Conservation (phyloP, 2,888 invertebrate genomes). For the Nebria brevicollis region DNA sequence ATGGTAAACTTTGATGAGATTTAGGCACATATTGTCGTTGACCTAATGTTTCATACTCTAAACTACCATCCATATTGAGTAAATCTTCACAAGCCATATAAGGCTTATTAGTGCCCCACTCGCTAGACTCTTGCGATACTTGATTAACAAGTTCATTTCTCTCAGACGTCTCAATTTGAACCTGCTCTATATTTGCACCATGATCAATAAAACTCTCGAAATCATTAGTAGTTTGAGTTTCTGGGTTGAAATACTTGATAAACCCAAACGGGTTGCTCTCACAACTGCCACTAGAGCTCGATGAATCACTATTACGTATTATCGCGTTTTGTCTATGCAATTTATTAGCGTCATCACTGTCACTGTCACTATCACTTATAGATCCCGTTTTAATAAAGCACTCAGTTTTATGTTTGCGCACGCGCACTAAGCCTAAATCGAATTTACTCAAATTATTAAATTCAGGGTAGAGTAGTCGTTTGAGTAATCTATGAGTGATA, state of each 20-base stretch:
- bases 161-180: conserved; percentile 50
- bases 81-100: conserved; percentile 77
- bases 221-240: conserved; percentile 58
- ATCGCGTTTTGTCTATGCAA: conserved; percentile 71
- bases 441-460: conserved; percentile 66
- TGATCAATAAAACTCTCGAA: conserved; percentile 67
- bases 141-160: conserved; percentile 57
- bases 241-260: conserved; percentile 71
- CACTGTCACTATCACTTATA: conserved; percentile 61
- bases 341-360: conserved; percentile 60
- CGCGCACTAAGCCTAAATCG: conserved; percentile 66
- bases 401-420: conserved; percentile 66
- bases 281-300: conserved; percentile 66
- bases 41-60: conserved; percentile 62
- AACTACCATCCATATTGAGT: conserved; percentile 71
- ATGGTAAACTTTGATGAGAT: conserved; percentile 75
- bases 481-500: conserved; percentile 76
- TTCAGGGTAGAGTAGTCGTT: conserved; percentile 77
- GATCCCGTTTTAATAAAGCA: conserved; percentile 59
- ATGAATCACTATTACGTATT: conserved; percentile 52
- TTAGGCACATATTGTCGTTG: conserved; percentile 55
- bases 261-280: conserved; percentile 74
- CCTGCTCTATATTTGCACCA: conserved; percentile 54
- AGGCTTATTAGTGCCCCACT: conserved; percentile 64
- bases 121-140: conserved; percentile 71